A percentile compares a stretch with the other conserved stretches of the same genome.
phyloP scores from a whole-genome alignment of 2,888 invertebrate genomes.

The Heteromurus nitidus region DNA sequence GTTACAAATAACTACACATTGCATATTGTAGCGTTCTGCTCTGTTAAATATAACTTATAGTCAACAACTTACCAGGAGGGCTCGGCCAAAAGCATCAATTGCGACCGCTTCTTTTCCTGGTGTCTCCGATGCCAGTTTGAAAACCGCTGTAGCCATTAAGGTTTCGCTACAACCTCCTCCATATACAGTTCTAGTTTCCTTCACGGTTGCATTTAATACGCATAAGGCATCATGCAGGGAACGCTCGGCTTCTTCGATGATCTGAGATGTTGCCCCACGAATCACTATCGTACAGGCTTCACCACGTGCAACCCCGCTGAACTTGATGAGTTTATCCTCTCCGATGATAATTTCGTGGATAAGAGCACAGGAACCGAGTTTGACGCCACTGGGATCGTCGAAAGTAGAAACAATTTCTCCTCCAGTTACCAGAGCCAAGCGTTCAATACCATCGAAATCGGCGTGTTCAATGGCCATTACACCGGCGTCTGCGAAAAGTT shows the following conservation, averaged over 20 bases:
- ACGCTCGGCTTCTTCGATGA: slow-evolving; percentile 98
- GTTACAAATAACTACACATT: not conserved
- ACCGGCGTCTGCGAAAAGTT: slow-evolving; percentile 97
- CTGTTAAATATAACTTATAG: not conserved
- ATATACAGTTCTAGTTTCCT: slow-evolving; percentile 91
- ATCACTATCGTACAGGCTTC: slow-evolving; percentile 98
- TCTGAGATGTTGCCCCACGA: slow-evolving; percentile 98
- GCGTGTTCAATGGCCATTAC: slow-evolving; percentile 99
- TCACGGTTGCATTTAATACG: slow-evolving; percentile 95
- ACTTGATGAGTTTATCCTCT: slow-evolving; percentile 94
- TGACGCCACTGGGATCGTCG: slow-evolving; percentile 92
- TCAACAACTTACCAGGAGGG: slow-evolving; percentile 78
- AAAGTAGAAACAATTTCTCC: slow-evolving; percentile 99
- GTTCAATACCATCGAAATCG: slow-evolving; percentile 99
- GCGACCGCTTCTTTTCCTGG: slow-evolving; percentile 98
- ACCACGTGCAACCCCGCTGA: slow-evolving; percentile 95
- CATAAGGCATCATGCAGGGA: slow-evolving; percentile 99
- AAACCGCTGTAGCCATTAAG: slow-evolving; percentile 96
- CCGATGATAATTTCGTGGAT: slow-evolving; percentile 99
- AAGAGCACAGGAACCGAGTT: slow-evolving; percentile 93
- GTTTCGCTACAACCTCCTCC: slow-evolving; percentile 98
- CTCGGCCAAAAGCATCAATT: slow-evolving; percentile 94
- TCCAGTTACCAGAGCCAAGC: slow-evolving; percentile 96
- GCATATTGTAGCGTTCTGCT: slow-evolving; percentile 3
- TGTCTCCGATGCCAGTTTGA: slow-evolving; percentile 87